Base-by-base conservation (phyloP, 2,888 invertebrate species). In the Azorinus chamasolen region DNA sequence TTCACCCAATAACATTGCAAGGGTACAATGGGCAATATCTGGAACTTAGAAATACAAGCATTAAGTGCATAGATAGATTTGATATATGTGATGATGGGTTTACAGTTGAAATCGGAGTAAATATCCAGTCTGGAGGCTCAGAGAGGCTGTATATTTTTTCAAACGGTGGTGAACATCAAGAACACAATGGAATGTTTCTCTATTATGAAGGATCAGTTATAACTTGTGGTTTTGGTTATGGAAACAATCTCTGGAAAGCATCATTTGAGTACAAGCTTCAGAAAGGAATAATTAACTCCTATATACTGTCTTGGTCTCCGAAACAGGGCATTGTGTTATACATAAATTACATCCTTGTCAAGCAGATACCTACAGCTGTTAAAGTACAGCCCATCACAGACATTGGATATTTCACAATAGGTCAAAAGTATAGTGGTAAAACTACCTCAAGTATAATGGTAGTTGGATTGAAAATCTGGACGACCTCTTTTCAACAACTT, bases 301-400 rank as follows among this genome's bases (percentile, higher is more conserved):
- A 41, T 5, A 39, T 53, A 1, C 16, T 64, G 25, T 39, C 54
- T n/a, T 64, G 63, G 63, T 64, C 63, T 1, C 22, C 43, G 4
- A 27, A 25, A 24, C 27, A 45, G 20, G 63, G 63, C 6, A 24
- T 53, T 16, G 53, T 24, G 5, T 25, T 53, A 24, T 59, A 59
- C 25, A 59, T 43, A 22, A 25, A 45, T 27, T 32, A 45, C 20
- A 57, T 22, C 10, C 39, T 39, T 20, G 41, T 41, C 8, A 32
- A 32, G 10, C 32, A 32, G 32, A 10, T 32, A 6, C 32, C 32
- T 10, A 32, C 32, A 32, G 4, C 32, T 32, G 32, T 32, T 10
- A 32, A 4, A 32, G 32, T 10, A 32, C 32, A 32, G 32, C 10
- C 32, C 4, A 10, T 10, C 4, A 4, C 4, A 6, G 10, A 10